Base-by-base conservation (phyloP, 2,888 invertebrate species). In the Bruchidius siliquastri region DNA sequence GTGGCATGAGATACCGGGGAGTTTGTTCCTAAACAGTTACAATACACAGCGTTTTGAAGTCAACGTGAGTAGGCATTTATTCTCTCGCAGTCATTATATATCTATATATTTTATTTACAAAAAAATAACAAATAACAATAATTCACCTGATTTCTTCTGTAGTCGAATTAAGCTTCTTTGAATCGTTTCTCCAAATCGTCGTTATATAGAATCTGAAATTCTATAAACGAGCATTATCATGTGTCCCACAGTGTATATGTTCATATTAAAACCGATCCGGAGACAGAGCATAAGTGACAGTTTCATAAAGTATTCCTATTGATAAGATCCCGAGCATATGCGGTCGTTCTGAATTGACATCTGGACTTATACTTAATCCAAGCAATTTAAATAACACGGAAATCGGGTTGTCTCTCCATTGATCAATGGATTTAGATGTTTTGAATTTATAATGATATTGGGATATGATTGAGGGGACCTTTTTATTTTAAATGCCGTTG, bases 261-360 rank as follows among this genome's bases (percentile, higher is more conserved):
- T 49, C 49, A 49, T 49, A 49, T 49, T 49, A 49, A 49, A 13
- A 1, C 49, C 18, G 49, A 13, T 49, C 49, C 10, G 18, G 49
- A 49, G 49, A 49, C 49, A 49, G 49, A 13, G 49, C 49, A 49
- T 49, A 49, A 74, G 78, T 81, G 82, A 82, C 82, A 80, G 74
- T 80, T 82, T 83, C 81, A 83, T 83, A 81, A 81, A 81, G 81
- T 81, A 22, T 32, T 80, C 74, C 79, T 79, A 77, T 79, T 81
- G 83, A 83, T 82, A 83, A 82, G 82, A 83, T 82, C 81, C 81
- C 71, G 18, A 70, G 68, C 72, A 13, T 49, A 49, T 49, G 49
- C 49, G 76, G 78, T 77, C 77, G 76, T 4, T 49, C 13, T 67
- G 76, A 79, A 79, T 80, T 81, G 82, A 82, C 81, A 80, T 73